A percentile compares a stretch with the other conserved stretches of the same genome.
Conservation (phyloP, 2,797 vertebrate species). For the Emydoidea blandingii region DNA sequence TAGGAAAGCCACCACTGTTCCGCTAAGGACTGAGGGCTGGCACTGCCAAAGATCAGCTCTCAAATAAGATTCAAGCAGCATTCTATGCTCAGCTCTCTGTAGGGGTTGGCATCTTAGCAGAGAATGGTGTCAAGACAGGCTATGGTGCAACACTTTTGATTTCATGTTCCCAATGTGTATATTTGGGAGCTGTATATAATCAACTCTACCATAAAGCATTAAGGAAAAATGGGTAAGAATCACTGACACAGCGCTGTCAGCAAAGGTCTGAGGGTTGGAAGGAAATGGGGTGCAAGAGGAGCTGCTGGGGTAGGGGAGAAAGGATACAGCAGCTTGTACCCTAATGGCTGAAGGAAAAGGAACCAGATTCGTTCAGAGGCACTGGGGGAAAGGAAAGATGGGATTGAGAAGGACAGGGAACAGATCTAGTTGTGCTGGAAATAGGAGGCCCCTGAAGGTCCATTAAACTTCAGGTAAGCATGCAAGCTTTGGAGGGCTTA, state of each 20-base stretch:
- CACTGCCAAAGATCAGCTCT: neutral
- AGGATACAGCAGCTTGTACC: fast-evolving
- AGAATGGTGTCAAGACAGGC: neutral
- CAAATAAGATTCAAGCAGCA: neutral
- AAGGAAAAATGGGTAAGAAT: neutral
- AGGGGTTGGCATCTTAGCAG: neutral
- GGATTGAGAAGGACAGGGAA: neutral
- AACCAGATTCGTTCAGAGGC: neutral
- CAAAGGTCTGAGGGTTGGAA: neutral
- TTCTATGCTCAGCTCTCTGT: neutral
- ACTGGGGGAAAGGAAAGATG: neutral
- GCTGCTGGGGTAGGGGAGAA: neutral
- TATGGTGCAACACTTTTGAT: neutral
- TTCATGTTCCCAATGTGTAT: neutral
- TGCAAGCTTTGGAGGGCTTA: neutral
- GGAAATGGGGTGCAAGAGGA: neutral
- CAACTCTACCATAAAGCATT: neutral
- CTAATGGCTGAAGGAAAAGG: neutral
- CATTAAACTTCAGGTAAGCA: neutral
- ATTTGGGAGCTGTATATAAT: neutral
- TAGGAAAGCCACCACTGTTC: neutral
- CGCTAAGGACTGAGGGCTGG: neutral
- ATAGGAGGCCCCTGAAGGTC: neutral
- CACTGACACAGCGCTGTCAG: neutral
- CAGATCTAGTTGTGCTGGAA: neutral